Base-by-base conservation (phyloP, 2,113 vertebrate genomes). In the Hucho hucho region DNA sequence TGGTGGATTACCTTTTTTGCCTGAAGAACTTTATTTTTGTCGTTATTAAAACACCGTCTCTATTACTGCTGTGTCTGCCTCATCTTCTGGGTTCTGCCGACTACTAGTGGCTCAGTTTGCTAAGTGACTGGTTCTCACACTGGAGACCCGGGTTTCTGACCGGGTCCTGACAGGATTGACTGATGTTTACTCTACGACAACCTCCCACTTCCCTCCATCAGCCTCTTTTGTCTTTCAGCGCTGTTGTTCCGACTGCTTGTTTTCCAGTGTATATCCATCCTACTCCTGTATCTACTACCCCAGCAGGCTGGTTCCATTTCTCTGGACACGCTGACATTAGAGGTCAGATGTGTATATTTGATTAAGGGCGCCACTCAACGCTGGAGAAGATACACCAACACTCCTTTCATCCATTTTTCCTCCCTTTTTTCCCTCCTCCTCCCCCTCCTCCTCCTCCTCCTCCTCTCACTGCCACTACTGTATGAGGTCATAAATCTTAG, bases 371-470 rank as follows among this genome's bases (percentile, higher is more conserved):
- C 68, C 82, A 86, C 90, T 90, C 84, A 83, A 84, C 79, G 75
- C 64, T 64, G 29, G 82, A 81, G 75, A 66, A 88, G 85, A 89
- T 85, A 88, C 87, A 88, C 83, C 85, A 87, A 86, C 86, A 77
- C 71, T 53, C 71, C 75, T 69, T 75, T 75, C 72, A 64, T 67
- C 69, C 64, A 49, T 58, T 56, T 64, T 14, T 66, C 66, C 74
- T 77, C 69, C 28, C 37, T 53, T 7, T 22, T 26, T 4, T 69
- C 70, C 59, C 47, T 37, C 70, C 77, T 26, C 47, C 73, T 73
- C 58, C 61, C 46, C 63, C 43, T 47, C 75, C 71, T 70, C 37
- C n/a, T 69, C 69, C 59, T n/a, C n/a, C 68, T 28, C n/a, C 61
- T 32, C 25, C 26, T 22, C 3, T 20, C 29, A 14, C 69, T 26